Conservation (phyloP, 2,888 invertebrate genomes). For the Pheosia tremula region DNA sequence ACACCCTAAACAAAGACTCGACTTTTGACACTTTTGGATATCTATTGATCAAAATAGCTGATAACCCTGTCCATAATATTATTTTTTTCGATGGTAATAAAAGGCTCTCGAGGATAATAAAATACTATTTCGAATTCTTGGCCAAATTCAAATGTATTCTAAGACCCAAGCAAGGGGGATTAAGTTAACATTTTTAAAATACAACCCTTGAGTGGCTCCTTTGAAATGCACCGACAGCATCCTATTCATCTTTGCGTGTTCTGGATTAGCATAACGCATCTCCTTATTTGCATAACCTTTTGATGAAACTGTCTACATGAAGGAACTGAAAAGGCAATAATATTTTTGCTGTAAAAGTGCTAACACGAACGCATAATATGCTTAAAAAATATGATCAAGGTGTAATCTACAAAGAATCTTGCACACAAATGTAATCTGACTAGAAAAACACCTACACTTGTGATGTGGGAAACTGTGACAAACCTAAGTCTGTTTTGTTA, state of each 20-base stretch:
- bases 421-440: no score
- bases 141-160: background rate
- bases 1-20: no score
- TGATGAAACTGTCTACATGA: constrained; percentile 18
- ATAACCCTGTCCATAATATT: background rate
- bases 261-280: constrained; percentile 46
- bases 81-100: background rate
- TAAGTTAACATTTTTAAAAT: constrained; percentile 2
- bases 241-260: constrained; percentile 39
- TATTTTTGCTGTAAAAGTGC: constrained; percentile 17
- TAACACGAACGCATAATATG: no score
- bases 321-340: constrained; percentile 34
- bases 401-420: no score
- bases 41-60: no score
- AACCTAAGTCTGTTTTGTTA: no score
- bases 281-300: constrained; percentile 42
- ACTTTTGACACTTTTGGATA: no score
- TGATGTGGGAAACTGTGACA: no score
- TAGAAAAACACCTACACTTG: no score
- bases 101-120: no score
- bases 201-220: constrained; percentile 17
- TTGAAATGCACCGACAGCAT: constrained; percentile 37
- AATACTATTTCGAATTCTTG: background rate
- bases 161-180: background rate
- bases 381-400: no score